phyloP scores from a whole-genome alignment of 2,888 invertebrate genomes.

The Caenorhabditis sulstoni region DNA sequence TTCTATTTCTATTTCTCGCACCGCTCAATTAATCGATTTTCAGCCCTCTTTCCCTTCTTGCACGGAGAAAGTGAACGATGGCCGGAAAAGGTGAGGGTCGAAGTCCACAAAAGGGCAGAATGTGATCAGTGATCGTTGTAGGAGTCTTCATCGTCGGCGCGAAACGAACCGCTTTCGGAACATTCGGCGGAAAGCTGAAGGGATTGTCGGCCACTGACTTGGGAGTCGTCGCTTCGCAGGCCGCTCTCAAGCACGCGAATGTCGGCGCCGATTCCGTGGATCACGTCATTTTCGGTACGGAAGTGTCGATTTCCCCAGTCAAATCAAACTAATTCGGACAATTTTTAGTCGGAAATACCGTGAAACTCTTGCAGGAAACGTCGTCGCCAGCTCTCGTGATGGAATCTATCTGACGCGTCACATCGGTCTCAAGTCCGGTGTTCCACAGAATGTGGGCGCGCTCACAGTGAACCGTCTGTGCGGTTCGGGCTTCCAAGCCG shows the following conservation, averaged over 20 bases:
- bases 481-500: constrained; percentile 96
- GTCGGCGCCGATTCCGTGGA: constrained; percentile 91
- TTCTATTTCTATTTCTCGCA: neutral
- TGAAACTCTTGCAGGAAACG: constrained; percentile 73
- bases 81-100: constrained; percentile 47
- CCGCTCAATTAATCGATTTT: neutral
- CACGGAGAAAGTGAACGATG: constrained; percentile 19
- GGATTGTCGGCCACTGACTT: constrained; percentile 84
- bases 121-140: constrained; percentile 45
- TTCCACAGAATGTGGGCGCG: constrained; percentile 90
- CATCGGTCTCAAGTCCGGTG: constrained; percentile 88
- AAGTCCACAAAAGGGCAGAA: neutral
- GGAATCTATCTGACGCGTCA: constrained; percentile 92
- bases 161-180: constrained; percentile 96
- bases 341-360: no score
- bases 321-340: neutral
- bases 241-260: constrained; percentile 85
- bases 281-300: constrained; percentile 89
- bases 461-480: constrained; percentile 93
- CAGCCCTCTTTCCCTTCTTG: constrained; percentile 19
- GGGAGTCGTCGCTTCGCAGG: constrained; percentile 84
- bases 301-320: neutral
- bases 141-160: constrained; percentile 87
- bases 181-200: constrained; percentile 87
- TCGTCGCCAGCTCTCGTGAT: constrained; percentile 87